Evolutionary conservation across 1,140 invertebrate genomes (phyloP).

Genomic region (Drosophila saltans): DNA sequence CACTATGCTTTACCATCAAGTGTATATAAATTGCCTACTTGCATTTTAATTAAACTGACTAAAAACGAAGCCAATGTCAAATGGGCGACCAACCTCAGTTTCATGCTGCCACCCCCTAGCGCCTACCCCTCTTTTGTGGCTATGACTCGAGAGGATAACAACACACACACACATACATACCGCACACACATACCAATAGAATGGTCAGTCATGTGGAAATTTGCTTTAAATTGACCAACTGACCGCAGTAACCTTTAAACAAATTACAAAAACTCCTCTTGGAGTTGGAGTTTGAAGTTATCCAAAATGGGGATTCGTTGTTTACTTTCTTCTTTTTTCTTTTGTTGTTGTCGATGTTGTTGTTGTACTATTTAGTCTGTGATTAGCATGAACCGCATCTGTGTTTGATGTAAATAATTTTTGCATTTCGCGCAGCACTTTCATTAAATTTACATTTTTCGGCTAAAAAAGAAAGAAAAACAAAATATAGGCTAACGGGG

Average conservation of each 20-base stretch:
- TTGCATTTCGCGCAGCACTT: conserved; percentile 61
- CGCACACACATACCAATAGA: conserved; percentile 35
- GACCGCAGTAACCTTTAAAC: conserved; percentile 71
- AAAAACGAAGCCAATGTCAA: conserved; percentile 77
- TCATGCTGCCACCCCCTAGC: background rate
- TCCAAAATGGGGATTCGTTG: background rate
- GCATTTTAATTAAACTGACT: conserved; percentile 81
- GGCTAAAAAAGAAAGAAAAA: conserved; percentile 33
- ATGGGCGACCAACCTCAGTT: conserved; percentile 52
- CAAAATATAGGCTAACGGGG: conserved; percentile 1
- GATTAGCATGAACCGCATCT: conserved; percentile 47
- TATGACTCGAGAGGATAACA: conserved; percentile 12
- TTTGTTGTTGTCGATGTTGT: conserved; percentile 21
- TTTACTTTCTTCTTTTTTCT: conserved; percentile 4
- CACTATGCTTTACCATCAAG: conserved; percentile 54
- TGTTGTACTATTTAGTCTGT: conserved; percentile 32
- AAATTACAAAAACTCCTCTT: conserved; percentile 55
- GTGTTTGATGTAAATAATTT: conserved; percentile 76
- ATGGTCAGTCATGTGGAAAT: conserved; percentile 66
- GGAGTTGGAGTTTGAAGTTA: conserved; percentile 13
- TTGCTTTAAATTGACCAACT: conserved; percentile 79
- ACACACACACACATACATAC: background rate
- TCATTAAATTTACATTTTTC: conserved; percentile 79
- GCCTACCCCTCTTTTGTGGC: background rate
- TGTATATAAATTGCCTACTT: conserved; percentile 82